Conservation (phyloP, 2,113 vertebrate genomes). For the Nicator chloris region DNA sequence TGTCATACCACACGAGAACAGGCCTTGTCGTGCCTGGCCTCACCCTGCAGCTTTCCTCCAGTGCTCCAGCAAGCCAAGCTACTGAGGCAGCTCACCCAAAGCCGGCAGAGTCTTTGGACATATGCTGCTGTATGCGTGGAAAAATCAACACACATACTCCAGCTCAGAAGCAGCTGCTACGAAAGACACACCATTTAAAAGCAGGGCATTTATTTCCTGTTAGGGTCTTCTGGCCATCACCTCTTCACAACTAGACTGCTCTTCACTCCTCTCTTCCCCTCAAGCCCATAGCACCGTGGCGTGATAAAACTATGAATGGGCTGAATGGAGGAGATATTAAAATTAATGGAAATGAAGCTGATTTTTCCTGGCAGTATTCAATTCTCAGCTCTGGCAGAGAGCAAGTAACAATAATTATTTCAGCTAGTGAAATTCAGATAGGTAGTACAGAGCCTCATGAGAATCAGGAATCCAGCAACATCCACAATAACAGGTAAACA, state of each 20-base stretch:
- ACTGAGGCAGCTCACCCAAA: not conserved
- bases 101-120: not conserved
- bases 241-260: not conserved
- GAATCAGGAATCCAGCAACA: not conserved
- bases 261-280: not conserved
- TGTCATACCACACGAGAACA: not conserved
- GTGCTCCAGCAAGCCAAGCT: not conserved
- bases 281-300: rapidly evolving
- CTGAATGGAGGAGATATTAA: not conserved
- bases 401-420: not conserved
- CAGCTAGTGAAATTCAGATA: not conserved
- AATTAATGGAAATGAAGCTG: not conserved
- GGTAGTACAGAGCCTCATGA: not conserved
- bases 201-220: not conserved
- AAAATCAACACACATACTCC: not conserved
- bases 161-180: not conserved
- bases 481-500: not conserved
- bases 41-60: not conserved
- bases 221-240: not conserved
- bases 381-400: not conserved
- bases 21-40: constrained; percentile 6
- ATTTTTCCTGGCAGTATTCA: not conserved
- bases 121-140: rapidly evolving
- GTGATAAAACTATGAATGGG: not conserved
- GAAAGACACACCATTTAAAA: not conserved